These are phyloP conservation scores for Martes martes DNA, from an alignment of 2,113 vertebrate genomes.

Conservation along the genomic window DNA sequence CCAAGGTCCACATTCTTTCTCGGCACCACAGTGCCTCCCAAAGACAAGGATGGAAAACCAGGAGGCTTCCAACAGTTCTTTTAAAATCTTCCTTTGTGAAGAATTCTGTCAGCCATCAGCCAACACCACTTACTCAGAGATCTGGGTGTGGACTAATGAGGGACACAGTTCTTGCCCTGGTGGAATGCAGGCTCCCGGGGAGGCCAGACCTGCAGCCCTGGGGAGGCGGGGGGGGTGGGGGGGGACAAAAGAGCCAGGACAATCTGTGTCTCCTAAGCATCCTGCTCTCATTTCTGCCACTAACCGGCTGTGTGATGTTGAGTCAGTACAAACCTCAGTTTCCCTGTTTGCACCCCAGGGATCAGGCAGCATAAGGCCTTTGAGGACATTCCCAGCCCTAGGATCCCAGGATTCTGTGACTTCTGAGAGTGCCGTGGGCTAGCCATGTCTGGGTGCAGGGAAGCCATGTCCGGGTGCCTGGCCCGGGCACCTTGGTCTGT, in stretches of 20 bases:
- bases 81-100: constrained; percentile 43
- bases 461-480: too few relatives aligned
- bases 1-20: not conserved
- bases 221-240: not conserved
- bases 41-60: constrained; percentile 52
- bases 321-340: not conserved
- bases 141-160: constrained; percentile 34
- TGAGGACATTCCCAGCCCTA: not conserved
- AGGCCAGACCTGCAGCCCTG: not conserved
- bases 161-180: constrained; percentile 11
- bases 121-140: constrained; percentile 60
- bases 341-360: not conserved
- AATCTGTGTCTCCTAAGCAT: not conserved
- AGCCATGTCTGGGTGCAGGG: not conserved
- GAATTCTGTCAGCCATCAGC: constrained; percentile 61
- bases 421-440: not conserved
- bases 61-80: constrained; percentile 10
- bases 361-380: not conserved
- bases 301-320: not conserved
- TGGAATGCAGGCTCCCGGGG: constrained; percentile 23
- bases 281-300: not conserved
- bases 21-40: constrained; percentile 52
- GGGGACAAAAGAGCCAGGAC: not conserved
- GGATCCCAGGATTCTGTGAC: not conserved
- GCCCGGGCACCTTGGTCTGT: not conserved